Evolutionary conservation across 2,113 vertebrate genomes (phyloP).

Genomic region (Junco hyemalis): DNA sequence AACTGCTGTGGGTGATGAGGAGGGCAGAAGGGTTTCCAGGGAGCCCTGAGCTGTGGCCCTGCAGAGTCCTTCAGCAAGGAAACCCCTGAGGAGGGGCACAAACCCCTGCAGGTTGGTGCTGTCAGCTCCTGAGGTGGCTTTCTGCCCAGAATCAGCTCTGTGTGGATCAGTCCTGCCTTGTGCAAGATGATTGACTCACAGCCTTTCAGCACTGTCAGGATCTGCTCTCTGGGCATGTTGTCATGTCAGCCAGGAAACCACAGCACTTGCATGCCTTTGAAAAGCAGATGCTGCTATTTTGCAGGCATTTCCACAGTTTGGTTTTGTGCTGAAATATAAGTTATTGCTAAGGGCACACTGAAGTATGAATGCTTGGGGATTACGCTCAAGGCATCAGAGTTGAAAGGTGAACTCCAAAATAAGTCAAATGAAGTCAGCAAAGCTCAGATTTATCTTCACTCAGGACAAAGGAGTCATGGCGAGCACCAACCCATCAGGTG

Average conservation of each 20-base stretch:
- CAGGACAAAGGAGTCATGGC: neutral
- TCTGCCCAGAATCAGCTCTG: neutral
- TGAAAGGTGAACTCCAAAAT: neutral
- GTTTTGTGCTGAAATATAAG: neutral
- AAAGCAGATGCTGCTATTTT: neutral
- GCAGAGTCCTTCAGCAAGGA: neutral
- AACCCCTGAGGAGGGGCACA: neutral
- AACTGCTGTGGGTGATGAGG: neutral
- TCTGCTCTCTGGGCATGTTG: neutral
- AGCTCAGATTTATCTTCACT: neutral
- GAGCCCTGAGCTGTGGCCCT: neutral
- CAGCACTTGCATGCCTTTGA: neutral
- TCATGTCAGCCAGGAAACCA: neutral
- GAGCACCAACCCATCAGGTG: neutral
- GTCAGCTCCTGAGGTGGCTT: neutral
- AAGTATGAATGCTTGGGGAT: neutral
- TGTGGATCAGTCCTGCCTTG: neutral
- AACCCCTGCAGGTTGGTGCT: rapidly evolving
- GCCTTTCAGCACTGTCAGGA: neutral
- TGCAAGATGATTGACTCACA: neutral
- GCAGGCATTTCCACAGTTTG: neutral
- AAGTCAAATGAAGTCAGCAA: neutral
- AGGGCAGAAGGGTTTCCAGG: neutral
- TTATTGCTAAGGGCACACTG: rapidly evolving
- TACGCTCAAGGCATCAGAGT: neutral